phyloP scores from a whole-genome alignment of 2,113 vertebrate genomes.

The Leuciscus idus region DNA sequence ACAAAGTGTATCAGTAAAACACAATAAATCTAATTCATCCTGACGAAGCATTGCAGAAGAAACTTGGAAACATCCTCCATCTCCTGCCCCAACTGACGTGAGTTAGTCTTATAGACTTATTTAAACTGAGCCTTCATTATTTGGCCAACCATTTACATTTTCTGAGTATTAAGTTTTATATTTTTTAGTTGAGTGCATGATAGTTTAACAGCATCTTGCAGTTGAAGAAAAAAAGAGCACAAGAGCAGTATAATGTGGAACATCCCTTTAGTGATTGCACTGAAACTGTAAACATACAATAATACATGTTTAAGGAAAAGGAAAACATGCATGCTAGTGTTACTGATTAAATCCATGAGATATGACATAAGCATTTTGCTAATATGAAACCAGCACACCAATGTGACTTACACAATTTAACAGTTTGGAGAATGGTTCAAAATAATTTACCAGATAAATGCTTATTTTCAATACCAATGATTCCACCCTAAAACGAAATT shows the following conservation, averaged over 20 bases:
- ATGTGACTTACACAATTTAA: neutral
- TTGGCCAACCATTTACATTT: neutral
- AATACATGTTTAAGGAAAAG: conserved; percentile 11
- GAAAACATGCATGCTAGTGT: conserved; percentile 33
- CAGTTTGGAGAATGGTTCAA: neutral
- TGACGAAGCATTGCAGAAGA: neutral
- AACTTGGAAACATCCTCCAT: neutral
- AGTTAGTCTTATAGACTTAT: neutral
- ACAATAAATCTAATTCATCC: neutral
- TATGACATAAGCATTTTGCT: neutral
- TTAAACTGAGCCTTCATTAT: neutral
- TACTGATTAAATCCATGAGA: neutral
- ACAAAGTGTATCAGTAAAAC: neutral
- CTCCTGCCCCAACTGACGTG: neutral
- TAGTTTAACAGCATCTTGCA: neutral
- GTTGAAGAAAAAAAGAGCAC: neutral
- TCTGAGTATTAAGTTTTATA: neutral
- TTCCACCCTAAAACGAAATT: neutral
- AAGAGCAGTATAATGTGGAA: neutral
- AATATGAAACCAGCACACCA: conserved; percentile 4
- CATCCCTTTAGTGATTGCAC: conserved; percentile 29
- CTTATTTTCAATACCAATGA: neutral
- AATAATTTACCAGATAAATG: neutral
- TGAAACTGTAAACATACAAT: conserved; percentile 27
- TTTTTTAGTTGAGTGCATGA: neutral